Base-by-base conservation (phyloP, 2,888 invertebrate species). In the Conops quadrifasciatus region DNA sequence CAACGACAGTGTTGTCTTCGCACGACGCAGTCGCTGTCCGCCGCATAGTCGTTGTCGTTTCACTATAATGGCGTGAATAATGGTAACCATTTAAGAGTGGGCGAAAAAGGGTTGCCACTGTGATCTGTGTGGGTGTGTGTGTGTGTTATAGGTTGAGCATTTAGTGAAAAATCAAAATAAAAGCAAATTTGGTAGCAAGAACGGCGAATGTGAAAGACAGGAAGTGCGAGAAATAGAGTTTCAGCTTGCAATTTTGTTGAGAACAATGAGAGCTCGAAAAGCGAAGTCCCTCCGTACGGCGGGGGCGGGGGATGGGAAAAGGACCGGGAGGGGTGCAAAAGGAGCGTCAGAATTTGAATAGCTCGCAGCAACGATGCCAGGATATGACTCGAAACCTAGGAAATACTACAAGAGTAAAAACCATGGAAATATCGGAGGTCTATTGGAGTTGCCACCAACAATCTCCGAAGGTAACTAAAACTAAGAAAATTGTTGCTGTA, bases 141-240 rank as follows among this genome's bases (percentile, higher is more conserved):
- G 26, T 28, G 13, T 15, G 15, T 16, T 28, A 16, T 26, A 26
- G 21, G 15, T 26, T 51, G 56, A 26, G 5, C 45, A n/a, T 16
- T 21, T 53, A 28, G 28, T 28, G 66, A 21, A 15, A 45, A 63
- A 36, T 62, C 19, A 43, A 62, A 62, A 11, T 5, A 62, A 36
- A 11, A 13, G 56, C 21, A 43, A 59, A 59, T 24, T 45, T 21
- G 49, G 43, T 49, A 60, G 59, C 59, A 60, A 49, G 59, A 67
- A 67, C 59, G 59, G 60, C 36, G 58, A 67, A 67, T 67, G 58
- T 59, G 67, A 58, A 66, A 56, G 58, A 58, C 67, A 67, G 67
- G 67, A 67, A 67, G 59, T 59, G 60, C 67, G 67, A 67, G 59
- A 67, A 60, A 67, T 67, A 26, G 56, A 36, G 56, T 66, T 56